phyloP scores from a whole-genome alignment of 2,797 vertebrate genomes.

The Valencia hispanica region DNA sequence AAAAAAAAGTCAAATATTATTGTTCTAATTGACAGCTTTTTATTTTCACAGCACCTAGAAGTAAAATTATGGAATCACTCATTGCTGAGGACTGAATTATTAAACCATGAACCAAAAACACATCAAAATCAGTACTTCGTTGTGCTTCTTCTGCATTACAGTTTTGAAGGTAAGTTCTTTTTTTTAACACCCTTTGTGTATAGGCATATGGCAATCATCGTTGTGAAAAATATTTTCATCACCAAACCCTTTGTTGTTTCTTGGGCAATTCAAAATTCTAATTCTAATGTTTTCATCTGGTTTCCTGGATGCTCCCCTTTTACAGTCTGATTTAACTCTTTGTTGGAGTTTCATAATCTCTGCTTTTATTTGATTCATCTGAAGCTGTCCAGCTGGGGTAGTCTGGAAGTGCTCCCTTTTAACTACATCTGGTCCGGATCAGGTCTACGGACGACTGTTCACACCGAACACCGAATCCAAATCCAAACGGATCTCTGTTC shows the following conservation, averaged over 20 bases:
- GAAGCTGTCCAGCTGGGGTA: not conserved
- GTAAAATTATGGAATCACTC: not conserved
- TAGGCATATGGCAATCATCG: not conserved
- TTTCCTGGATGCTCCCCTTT: not conserved
- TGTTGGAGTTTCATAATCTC: not conserved
- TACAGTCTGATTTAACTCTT: too few relatives aligned
- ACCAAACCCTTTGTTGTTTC: not conserved
- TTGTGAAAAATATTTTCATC: not conserved
- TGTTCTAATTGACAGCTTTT: not conserved
- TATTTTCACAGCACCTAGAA: not conserved
- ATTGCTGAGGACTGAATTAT: too few relatives aligned
- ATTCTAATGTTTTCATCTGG: not conserved
- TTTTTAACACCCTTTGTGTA: not conserved
- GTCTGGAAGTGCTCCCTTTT: not conserved
- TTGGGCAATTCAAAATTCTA: not conserved
- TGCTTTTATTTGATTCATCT: not conserved
- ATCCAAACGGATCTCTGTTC: not conserved
- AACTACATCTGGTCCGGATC: not conserved
- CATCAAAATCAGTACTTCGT: not conserved
- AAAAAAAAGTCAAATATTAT: not conserved
- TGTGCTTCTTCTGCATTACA: not conserved
- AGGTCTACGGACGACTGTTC: not conserved
- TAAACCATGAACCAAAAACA: not conserved
- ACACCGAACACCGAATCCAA: not conserved
- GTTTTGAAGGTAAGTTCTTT: not conserved